Evolutionary conservation across 2,888 invertebrate species (phyloP).

Genomic region (Cheilosia variabilis): DNA sequence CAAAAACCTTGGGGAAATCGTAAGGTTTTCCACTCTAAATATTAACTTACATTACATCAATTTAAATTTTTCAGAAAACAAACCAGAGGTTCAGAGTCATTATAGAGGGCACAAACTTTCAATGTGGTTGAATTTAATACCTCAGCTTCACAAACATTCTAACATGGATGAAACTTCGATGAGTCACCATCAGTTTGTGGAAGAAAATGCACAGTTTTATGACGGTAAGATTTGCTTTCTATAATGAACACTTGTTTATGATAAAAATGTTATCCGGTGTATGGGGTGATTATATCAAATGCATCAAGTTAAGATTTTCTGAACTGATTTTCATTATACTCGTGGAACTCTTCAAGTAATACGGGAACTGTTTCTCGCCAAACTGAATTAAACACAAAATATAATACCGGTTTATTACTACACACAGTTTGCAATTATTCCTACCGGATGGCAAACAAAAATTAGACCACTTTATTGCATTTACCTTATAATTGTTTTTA

Average conservation of each 20-base stretch:
- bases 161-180: slow-evolving; percentile 91
- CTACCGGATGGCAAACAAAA: neutral
- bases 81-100: slow-evolving; percentile 93
- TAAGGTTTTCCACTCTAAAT: no score
- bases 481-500: slow-evolving; percentile 79
- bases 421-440: neutral
- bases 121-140: slow-evolving; percentile 95
- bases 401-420: no score
- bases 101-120: slow-evolving; percentile 97
- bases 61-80: slow-evolving; percentile 85
- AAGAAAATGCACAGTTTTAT: slow-evolving; percentile 91
- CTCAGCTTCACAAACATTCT: slow-evolving; percentile 94
- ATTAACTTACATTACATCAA: no score
- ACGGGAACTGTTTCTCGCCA: no score
- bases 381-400: no score
- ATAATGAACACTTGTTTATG: neutral
- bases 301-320: no score
- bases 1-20: no score
- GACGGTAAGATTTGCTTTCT: slow-evolving; percentile 86
- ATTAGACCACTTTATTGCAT: slow-evolving; percentile 7
- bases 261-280: neutral
- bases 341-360: no score
- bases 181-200: slow-evolving; percentile 94
- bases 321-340: no score
- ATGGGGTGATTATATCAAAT: no score